A percentile compares a stretch with the other conserved stretches of the same genome.
Conservation (phyloP, 2,888 invertebrate species). For the Clunio marinus region DNA sequence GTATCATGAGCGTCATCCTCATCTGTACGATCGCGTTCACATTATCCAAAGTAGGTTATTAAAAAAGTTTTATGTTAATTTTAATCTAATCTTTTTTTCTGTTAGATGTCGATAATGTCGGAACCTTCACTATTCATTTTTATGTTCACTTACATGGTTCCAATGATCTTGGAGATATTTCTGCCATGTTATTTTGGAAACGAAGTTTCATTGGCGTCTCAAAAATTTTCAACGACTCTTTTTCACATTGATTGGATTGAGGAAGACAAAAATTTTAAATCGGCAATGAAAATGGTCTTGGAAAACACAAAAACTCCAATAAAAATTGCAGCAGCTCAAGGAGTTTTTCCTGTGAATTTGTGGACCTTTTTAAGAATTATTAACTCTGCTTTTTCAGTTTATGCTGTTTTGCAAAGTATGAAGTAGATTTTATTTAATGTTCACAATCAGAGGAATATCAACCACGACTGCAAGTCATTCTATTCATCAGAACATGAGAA, state of each 20-base stretch:
- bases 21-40: not conserved
- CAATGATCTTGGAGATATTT: constrained; percentile 8
- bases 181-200: constrained; percentile 17
- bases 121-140: too few relatives aligned
- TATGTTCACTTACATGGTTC: not conserved
- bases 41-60: not conserved
- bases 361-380: not conserved
- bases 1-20: not conserved
- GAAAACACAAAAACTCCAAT: not conserved
- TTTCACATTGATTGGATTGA: constrained; percentile 15
- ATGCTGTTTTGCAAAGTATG: constrained; percentile 10
- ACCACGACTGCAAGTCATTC: too few relatives aligned
- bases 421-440: too few relatives aligned
- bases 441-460: too few relatives aligned
- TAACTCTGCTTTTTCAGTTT: not conserved
- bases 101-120: not conserved
- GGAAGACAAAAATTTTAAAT: not conserved
- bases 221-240: not conserved
- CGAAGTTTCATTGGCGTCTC: not conserved
- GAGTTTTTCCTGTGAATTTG: constrained; percentile 6
- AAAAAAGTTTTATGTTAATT: too few relatives aligned
- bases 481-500: too few relatives aligned
- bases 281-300: not conserved
- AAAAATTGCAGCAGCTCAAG: not conserved
- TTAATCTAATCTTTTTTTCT: not conserved